A percentile compares a stretch with the other conserved stretches of the same genome.
These are phyloP conservation scores for Andrena bicolor DNA, from an alignment of 2,888 invertebrate genomes.

Conservation along the genomic window DNA sequence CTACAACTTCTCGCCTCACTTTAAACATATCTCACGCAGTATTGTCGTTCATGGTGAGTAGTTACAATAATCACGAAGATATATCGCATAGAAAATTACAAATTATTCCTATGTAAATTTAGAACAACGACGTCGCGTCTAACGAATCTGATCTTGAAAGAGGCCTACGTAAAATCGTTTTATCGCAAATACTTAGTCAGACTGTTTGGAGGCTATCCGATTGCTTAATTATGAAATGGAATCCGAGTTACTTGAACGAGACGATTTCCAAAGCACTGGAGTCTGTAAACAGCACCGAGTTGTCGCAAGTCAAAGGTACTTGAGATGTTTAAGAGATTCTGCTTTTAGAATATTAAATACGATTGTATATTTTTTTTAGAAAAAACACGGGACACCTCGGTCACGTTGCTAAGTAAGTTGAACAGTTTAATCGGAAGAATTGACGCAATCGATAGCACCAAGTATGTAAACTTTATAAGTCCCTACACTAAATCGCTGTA, in stretches of 20 bases:
- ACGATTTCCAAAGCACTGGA: slow-evolving; percentile 71
- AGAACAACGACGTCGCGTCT: slow-evolving; percentile 58
- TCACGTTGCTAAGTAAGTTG: slow-evolving; percentile 56
- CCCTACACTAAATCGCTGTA: not conserved
- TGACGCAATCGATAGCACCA: slow-evolving; percentile 61
- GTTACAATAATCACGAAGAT: slow-evolving; percentile 24
- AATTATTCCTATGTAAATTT: slow-evolving; percentile 14
- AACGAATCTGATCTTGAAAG: slow-evolving; percentile 34
- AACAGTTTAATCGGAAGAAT: slow-evolving; percentile 74
- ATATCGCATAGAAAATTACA: not conserved
- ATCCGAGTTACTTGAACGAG: slow-evolving; percentile 77
- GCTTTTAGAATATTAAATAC: slow-evolving; percentile 8
- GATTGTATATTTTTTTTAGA: slow-evolving; percentile 54
- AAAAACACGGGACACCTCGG: slow-evolving; percentile 57
- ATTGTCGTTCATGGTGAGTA: slow-evolving; percentile 78
- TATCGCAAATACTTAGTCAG: slow-evolving; percentile 77
- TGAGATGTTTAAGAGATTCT: not conserved
- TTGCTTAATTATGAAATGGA: slow-evolving; percentile 79
- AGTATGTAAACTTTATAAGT: slow-evolving; percentile 59
- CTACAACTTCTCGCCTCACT: slow-evolving; percentile 61
- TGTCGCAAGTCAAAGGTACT: slow-evolving; percentile 71
- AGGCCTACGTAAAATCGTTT: slow-evolving; percentile 58
- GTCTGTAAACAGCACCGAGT: slow-evolving; percentile 62
- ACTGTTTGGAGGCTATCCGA: slow-evolving; percentile 81
- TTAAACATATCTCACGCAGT: slow-evolving; percentile 78